Evolutionary conservation across 23 tunicate genomes (phyloP).

Genomic region (Pegea sp.): DNA sequence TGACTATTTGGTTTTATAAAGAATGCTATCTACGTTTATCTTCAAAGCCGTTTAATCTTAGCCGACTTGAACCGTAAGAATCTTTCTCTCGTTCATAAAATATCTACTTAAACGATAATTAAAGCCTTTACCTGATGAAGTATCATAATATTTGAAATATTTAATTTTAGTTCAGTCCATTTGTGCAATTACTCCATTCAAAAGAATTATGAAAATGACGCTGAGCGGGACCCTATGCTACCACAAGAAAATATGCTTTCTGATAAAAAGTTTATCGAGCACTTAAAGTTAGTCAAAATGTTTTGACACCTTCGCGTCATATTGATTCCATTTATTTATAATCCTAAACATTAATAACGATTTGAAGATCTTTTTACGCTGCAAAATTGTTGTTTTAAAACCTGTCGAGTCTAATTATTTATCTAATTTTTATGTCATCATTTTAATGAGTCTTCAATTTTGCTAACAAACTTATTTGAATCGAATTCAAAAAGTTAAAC

Average conservation of each 20-base stretch:
- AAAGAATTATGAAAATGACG: constrained; percentile 48
- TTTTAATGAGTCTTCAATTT: no score
- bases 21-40: constrained; percentile 63
- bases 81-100: not conserved
- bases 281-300: constrained; percentile 57
- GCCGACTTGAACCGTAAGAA: constrained; percentile 75
- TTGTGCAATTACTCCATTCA: constrained; percentile 94
- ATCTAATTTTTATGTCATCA: no score
- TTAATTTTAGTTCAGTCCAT: constrained; percentile 33
- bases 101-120: no score
- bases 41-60: constrained; percentile 49
- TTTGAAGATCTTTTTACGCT: no score
- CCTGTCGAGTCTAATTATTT: no score
- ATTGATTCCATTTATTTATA: no score
- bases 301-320: no score
- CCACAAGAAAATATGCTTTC: constrained; percentile 91
- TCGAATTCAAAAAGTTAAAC: no score
- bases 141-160: not conserved
- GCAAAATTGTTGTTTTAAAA: no score
- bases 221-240: constrained; percentile 32
- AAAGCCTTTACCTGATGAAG: not conserved
- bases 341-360: no score
- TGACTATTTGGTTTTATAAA: constrained; percentile 79
- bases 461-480: no score
- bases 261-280: constrained; percentile 23